phyloP scores from a whole-genome alignment of 2,113 vertebrate species.

The Prochilodus magdalenae region DNA sequence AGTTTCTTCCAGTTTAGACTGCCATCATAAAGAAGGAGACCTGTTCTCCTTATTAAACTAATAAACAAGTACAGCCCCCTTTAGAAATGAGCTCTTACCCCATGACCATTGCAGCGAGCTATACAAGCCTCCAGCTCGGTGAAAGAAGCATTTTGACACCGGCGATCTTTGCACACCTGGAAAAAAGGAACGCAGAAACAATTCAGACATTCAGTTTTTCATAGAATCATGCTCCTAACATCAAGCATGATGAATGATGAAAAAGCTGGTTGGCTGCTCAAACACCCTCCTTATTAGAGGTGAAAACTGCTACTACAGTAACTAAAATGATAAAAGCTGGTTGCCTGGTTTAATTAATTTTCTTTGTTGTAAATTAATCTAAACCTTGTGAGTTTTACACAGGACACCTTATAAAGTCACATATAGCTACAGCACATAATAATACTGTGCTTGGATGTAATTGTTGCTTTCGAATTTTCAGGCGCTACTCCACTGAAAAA shows the following conservation, averaged over 20 bases:
- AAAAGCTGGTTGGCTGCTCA: too few relatives aligned
- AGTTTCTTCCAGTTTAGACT: background rate
- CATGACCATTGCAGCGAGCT: constrained; percentile 76
- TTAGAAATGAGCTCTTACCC: constrained; percentile 62
- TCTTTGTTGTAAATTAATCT: too few relatives aligned
- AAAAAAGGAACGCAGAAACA: constrained; percentile 5
- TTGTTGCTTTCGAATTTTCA: background rate
- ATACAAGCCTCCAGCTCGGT: constrained; percentile 85
- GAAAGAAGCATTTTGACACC: constrained; percentile 87
- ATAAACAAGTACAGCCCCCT: background rate
- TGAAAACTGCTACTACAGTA: too few relatives aligned
- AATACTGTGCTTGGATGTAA: too few relatives aligned
- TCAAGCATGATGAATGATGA: too few relatives aligned
- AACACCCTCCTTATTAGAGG: too few relatives aligned
- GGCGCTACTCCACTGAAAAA: background rate
- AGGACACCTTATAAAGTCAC: too few relatives aligned
- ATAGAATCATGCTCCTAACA: background rate
- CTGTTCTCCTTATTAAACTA: background rate
- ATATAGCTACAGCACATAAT: too few relatives aligned
- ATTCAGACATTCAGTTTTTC: too few relatives aligned
- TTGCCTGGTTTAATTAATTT: too few relatives aligned
- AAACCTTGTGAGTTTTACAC: too few relatives aligned
- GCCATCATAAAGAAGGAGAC: background rate
- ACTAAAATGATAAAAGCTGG: too few relatives aligned
- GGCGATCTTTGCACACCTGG: constrained; percentile 89